Base-by-base conservation (phyloP, 2,113 vertebrate species). In the Aleadryas rufinucha region DNA sequence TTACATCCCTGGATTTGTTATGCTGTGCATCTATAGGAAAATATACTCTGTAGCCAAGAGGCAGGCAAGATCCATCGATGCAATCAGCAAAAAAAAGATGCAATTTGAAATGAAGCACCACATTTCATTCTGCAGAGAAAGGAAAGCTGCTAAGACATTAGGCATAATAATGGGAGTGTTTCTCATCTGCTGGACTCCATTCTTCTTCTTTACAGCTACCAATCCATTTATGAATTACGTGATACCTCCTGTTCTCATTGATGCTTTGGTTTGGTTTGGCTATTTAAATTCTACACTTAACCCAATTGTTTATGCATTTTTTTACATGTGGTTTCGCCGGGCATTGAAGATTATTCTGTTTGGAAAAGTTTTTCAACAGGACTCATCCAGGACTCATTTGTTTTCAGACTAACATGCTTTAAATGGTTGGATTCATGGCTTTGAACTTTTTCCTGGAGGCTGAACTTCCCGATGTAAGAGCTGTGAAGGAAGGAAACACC, bases 261-360 rank as follows among this genome's bases (percentile, higher is more conserved):
- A 98, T 85, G 90, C 90, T 47, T 88, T 98, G 69, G 93, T 98
- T 84, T 99, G 98, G 98, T 97, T 98, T 82, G 98, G 98, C 57
- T 99, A 99, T 69, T 97, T 99, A 81, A 99, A 99, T 90, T 99
- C 98, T 49, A 97, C 97, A 10, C 97, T 98, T 59, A 99, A 99
- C 70, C 98, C 98, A 66, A 92, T 99, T 78, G 93, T 99, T 87
- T 99, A 99, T 64, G 98, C 98, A 11, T 98, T 98, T 96, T 98
- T 99, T 96, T 98, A 98, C 82, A 96, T 90, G 26, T 98, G 98
- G 98, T 99, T 99, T 96, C 98, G 97, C 83, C 98, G 69, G 71
- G 98, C 98, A n/a, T 79, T 99, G 74, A 98, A 97, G 89, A 93
- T 98, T 42, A 98, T 99, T 80, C 65, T 99, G 20, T 86, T 97